Percentiles rank a stretch among this genome's conserved stretches.
Evolutionary conservation across 2,888 invertebrate species (phyloP).

Genomic region (Ectobius pallidus): DNA sequence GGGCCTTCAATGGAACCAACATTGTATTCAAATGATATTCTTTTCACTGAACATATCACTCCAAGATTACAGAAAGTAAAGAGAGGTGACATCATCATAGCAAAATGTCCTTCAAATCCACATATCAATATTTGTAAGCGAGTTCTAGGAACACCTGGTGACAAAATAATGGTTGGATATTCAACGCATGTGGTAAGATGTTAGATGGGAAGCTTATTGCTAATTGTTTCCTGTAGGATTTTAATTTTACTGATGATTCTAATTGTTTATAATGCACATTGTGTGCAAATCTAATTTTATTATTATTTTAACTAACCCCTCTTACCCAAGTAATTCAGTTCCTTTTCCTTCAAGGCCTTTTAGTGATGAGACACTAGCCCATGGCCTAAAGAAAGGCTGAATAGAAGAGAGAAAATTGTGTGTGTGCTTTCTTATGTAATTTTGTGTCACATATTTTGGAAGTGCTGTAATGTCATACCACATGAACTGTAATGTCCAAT

Average conservation of each 20-base stretch:
- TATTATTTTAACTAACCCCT: too few species aligned
- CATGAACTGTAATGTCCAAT: too few species aligned
- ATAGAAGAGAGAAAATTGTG: too few species aligned
- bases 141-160: conserved; percentile 78
- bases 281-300: too few species aligned
- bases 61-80: conserved; percentile 65
- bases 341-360: too few species aligned
- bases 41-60: conserved; percentile 82
- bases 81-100: conserved; percentile 85
- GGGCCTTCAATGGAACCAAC: conserved; percentile 96
- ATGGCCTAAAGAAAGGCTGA: too few species aligned
- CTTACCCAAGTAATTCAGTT: too few species aligned
- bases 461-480: too few species aligned
- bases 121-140: conserved; percentile 84
- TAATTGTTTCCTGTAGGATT: neutral
- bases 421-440: too few species aligned
- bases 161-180: conserved; percentile 60
- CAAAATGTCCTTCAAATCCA: conserved; percentile 81
- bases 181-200: conserved; percentile 49
- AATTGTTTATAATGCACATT: neutral
- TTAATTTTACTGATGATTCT: neutral
- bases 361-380: too few species aligned
- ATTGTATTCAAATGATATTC: conserved; percentile 77
- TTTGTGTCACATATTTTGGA: too few species aligned
- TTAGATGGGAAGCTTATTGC: too few species aligned